Base-by-base conservation (phyloP, 2,797 vertebrate genomes). In the Gadopsis marmoratus region DNA sequence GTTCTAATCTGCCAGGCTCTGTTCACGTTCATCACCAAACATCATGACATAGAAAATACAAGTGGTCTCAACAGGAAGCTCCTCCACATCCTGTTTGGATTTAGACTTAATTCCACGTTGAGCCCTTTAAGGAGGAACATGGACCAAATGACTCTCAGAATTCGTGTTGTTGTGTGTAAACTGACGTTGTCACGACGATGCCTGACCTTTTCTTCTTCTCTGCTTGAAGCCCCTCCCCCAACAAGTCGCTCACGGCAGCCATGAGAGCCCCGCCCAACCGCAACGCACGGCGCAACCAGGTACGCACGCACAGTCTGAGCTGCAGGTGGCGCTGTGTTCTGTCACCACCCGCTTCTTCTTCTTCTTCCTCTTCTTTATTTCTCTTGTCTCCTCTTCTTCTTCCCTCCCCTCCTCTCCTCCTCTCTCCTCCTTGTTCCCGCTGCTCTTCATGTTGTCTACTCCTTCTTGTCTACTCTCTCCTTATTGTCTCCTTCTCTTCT, bases 201-300 rank as follows among this genome's bases (percentile, higher is more conserved):
- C 2, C 63, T 69, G 39, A 74, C 56, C 2, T 59, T 43, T 23
- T 47, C 23, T 53, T 47, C 31, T 60, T 64, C 48, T 74, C 37
- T 35, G 3, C 21, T 55, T 65, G 4, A 47, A 86, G 95, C 90
- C 96, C 95, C 84, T 96, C 96, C 37, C 96, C 97, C 72, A 88
- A 79, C 1, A 98, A 97, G 89, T 94, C 96, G 0, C 65, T 89
- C 74, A 92, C 95, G 39, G 76, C 81, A 1, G 90, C 93, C 67
- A 88, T 89, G 86, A 89, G 92, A 68, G 90, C 92, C 0, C 89
- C 92, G 1, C 95, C 95, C 39, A 92, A 95, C 87, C 95, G 97
- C 60, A 96, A 95, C 79, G 96, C 95, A 79, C 94, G 97, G 82
- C 96, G 96, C 84, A 97, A 91, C 88, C 96, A 97, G 96, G 97